Conservation (phyloP, 2,888 invertebrate genomes). For the Mechanitis mazaeus region DNA sequence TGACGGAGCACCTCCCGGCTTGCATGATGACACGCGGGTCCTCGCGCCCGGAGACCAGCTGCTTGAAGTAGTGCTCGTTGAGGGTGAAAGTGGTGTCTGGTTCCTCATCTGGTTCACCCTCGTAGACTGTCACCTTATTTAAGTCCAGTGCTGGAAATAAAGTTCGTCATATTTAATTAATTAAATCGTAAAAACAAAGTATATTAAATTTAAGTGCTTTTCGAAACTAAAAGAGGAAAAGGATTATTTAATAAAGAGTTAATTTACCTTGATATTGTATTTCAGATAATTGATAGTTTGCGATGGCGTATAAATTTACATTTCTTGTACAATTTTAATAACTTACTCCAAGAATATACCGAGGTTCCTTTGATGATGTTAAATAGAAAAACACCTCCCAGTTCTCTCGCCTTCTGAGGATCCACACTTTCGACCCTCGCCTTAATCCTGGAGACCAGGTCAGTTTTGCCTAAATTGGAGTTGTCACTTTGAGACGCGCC, state of each 20-base stretch:
- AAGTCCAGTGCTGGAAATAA: conserved; percentile 63
- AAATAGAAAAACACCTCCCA: conserved; percentile 69
- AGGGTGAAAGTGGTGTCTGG: conserved; percentile 69
- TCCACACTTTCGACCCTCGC: conserved; percentile 52
- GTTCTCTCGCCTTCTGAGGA: conserved; percentile 50
- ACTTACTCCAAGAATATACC: conserved; percentile 72
- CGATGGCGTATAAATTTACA: not conserved
- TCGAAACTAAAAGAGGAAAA: no score
- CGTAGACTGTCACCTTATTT: conserved; percentile 60
- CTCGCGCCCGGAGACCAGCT: conserved; percentile 60
- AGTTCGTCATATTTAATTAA: not conserved
- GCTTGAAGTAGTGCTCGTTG: conserved; percentile 63
- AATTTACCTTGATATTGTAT: no score
- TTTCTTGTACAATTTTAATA: not conserved
- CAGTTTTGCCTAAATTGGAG: conserved; percentile 41
- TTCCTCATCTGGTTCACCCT: conserved; percentile 65
- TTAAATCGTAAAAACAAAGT: no score
- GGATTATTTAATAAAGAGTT: not conserved
- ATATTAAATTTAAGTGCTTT: no score
- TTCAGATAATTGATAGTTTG: not conserved
- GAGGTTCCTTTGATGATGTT: conserved; percentile 64
- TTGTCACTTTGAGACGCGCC: conserved; percentile 63
- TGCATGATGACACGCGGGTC: conserved; percentile 64
- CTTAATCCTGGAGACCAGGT: conserved; percentile 57
- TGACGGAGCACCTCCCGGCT: conserved; percentile 69